phyloP scores from a whole-genome alignment of 2,113 vertebrate genomes.

The Marcusenius ussheri region DNA sequence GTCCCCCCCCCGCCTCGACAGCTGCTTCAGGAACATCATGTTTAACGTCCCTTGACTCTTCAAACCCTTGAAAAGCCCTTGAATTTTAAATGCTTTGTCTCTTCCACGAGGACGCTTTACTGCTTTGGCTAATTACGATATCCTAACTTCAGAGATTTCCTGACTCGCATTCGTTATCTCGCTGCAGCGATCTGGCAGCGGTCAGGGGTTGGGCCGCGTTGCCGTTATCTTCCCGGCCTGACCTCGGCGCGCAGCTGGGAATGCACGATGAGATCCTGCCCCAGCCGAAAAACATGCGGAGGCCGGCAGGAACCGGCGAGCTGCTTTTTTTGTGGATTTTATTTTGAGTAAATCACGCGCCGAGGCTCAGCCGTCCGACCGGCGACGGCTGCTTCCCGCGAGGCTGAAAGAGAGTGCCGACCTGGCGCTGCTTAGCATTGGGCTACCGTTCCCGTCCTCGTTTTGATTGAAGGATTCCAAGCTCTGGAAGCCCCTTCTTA shows the following conservation, averaged over 20 bases:
- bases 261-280: background rate
- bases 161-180: background rate
- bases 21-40: background rate
- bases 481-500: background rate
- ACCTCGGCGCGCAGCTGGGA: background rate
- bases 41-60: constrained; percentile 3
- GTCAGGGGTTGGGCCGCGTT: background rate
- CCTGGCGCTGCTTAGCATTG: background rate
- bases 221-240: background rate
- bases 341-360: background rate
- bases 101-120: background rate
- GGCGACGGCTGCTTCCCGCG: background rate
- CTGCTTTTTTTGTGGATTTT: background rate
- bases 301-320: background rate
- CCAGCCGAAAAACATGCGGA: background rate
- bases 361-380: background rate
- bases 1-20: background rate
- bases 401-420: background rate
- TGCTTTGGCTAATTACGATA: constrained; percentile 4
- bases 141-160: background rate
- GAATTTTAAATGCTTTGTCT: constrained; percentile 9
- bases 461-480: background rate
- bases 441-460: background rate
- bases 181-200: background rate
- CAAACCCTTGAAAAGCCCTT: constrained; percentile 9